Evolutionary conservation across 1,140 invertebrate species (phyloP).

Genomic region (Mercenaria mercenaria): DNA sequence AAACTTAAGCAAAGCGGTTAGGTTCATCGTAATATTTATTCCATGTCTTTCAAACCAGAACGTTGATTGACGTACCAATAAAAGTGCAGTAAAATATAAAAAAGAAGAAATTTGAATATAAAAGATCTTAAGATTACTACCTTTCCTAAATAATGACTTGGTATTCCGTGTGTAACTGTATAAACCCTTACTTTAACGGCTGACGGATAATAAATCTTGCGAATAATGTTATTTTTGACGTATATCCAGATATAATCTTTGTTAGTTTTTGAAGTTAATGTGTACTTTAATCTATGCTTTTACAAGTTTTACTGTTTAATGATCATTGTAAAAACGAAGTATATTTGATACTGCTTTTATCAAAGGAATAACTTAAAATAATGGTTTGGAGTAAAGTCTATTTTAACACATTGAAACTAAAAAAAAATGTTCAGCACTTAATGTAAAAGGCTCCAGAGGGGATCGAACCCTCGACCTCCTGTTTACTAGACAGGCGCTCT

Average conservation of each 20-base stretch:
- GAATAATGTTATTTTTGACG: conserved; percentile 1
- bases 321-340: background rate
- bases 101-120: too few relatives aligned
- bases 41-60: too few relatives aligned
- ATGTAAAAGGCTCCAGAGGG: conserved; percentile 51
- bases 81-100: too few relatives aligned
- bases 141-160: background rate
- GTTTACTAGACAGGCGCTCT: conserved; percentile 64
- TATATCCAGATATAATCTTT: conserved; percentile 3
- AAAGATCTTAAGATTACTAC: too few relatives aligned
- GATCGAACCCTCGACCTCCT: conserved; percentile 63
- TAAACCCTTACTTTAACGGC: background rate
- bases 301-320: conserved; percentile 9
- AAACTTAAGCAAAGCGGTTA: too few relatives aligned
- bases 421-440: too few relatives aligned
- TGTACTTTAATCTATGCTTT: background rate
- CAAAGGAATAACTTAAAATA: background rate
- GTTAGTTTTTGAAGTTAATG: background rate
- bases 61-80: too few relatives aligned
- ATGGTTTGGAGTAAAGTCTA: too few relatives aligned
- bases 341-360: background rate
- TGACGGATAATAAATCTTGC: background rate
- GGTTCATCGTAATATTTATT: too few relatives aligned
- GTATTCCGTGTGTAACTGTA: background rate
- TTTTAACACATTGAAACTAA: too few relatives aligned